Evolutionary conservation across 2,888 invertebrate genomes (phyloP).

Genomic region (Erebia aethiops): DNA sequence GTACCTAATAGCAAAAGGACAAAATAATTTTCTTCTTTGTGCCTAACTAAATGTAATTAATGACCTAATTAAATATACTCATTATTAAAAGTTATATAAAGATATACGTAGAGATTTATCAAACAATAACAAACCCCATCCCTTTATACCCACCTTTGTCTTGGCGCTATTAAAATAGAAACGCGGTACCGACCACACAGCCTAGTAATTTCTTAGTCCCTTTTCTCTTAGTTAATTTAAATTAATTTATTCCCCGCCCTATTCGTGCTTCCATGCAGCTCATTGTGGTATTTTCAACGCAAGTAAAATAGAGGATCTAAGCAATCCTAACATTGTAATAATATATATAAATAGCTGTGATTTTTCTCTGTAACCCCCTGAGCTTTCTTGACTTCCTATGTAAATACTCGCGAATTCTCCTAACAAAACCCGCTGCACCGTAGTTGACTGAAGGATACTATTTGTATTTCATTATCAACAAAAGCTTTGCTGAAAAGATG

Average conservation of each 20-base stretch:
- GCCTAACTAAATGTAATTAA: not conserved
- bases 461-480: conserved; percentile 81
- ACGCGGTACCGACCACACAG: conserved; percentile 61
- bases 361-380: conserved; percentile 41
- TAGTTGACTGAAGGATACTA: conserved; percentile 70
- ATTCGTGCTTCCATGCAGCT: conserved; percentile 57
- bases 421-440: conserved; percentile 64
- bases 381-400: conserved; percentile 44
- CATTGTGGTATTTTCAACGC: conserved; percentile 48
- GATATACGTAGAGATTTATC: conserved; percentile 41
- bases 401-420: conserved; percentile 57
- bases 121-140: conserved; percentile 65
- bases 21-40: not conserved
- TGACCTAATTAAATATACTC: conserved; percentile 10
- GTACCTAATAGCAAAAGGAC: no score
- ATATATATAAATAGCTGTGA: conserved; percentile 32
- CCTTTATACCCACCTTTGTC: conserved; percentile 73
- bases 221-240: conserved; percentile 75
- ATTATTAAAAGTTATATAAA: conserved; percentile 22
- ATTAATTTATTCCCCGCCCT: conserved; percentile 71
- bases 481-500: conserved; percentile 78
- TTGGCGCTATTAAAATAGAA: conserved; percentile 68
- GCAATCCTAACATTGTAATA: conserved; percentile 24
- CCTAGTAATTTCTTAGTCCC: conserved; percentile 71
- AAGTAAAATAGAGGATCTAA: conserved; percentile 23